Base-by-base conservation (phyloP, 2,888 invertebrate genomes). In the Frankliniella intonsa region DNA sequence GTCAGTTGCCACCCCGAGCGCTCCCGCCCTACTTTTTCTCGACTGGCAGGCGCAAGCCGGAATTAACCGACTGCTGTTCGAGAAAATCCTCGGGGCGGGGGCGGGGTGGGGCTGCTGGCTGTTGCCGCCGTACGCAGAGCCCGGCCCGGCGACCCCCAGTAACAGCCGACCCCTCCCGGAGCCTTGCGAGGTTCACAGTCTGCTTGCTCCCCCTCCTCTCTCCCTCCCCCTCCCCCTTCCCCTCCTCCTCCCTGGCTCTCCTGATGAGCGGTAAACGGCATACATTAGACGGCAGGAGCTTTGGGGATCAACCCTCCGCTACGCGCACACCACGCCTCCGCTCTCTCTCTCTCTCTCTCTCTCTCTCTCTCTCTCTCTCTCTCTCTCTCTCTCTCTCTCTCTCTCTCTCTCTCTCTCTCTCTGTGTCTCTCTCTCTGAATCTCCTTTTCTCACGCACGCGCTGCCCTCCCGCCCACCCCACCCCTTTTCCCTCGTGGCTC, bases 241-340 rank as follows among this genome's bases (percentile, higher is more conserved):
- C 14, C 62, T 14, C 17, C 17, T 14, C 1, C 22, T 9, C 69
- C 0, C 25, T 8, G 8, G 22, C 22, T 9, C 9, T 25, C 25
- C 25, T 76, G 69, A 76, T 76, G 69, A 76, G 69, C 69, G 25
- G 22, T 25, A 76, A 76, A 76, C 69, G 69, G 69, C 69, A 76
- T 76, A 76, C 69, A 76, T 76, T 76, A 76, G 69, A 25, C 69
- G 69, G 69, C 69, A 25, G 69, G 69, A 76, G 69, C 69, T 76
- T 25, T 76, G 69, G 69, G 69, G 69, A 22, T 76, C 69, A 76
- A 76, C 69, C 69, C 69, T 17, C 22, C 8, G 22, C 69, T 38
- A 38, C 38, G 38, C 38, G 38, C 38, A 38, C 38, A 38, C 38
- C 38, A 38, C 38, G 38, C 69, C 62, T 14, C 62, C 55, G 62